Evolutionary conservation across 2,888 invertebrate species (phyloP), one percentile per base, ranked within the genome.

Genomic region (Rapana venosa): DNA sequence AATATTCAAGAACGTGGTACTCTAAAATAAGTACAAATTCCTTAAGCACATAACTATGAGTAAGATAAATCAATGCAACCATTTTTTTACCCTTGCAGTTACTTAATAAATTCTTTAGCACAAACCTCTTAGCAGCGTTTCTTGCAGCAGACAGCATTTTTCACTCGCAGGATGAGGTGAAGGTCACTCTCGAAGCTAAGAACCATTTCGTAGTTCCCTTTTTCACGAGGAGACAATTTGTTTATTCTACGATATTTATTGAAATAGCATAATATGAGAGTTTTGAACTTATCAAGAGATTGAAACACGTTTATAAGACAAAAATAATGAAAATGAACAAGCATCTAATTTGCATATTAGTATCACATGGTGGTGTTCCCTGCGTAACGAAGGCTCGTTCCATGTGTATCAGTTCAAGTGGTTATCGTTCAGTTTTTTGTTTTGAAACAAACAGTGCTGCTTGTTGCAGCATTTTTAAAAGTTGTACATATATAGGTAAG

Each of bases 61-160:
- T 47, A 47, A 5, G 8, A 47, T 47, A 47, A 47, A 2, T 47
- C 47, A 47, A 47, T 47, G 47, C 66, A 66, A 66, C 26, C 2
- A 26, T 17, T 66, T 22, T 66, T 66, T 66, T 66, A 22, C 13
- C 26, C 66, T 26, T 66, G 66, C 17, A 13, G 66, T 26, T 13
- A 26, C 66, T 66, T 66, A 66, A 66, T n/a, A 5, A 74, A 30
- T 35, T 35, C 13, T 1, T 15, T 84, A n/a, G 15, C n/a, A 83
- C 66, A 36, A 70, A 91, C 91, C 90, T 91, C 88, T 77, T 88
- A 4, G 70, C 61, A 35, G 87, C 30, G 36, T 81, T 87, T 8
- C 87, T 66, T 0, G 88, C 70, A 85, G 91, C 90, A 89, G 91
- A 90, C 86, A 91, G 79, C 91, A 91, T 91, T 89, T n/a, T 79